Evolutionary conservation across 2,797 vertebrate species (phyloP).

Genomic region (Danionella dracula): DNA sequence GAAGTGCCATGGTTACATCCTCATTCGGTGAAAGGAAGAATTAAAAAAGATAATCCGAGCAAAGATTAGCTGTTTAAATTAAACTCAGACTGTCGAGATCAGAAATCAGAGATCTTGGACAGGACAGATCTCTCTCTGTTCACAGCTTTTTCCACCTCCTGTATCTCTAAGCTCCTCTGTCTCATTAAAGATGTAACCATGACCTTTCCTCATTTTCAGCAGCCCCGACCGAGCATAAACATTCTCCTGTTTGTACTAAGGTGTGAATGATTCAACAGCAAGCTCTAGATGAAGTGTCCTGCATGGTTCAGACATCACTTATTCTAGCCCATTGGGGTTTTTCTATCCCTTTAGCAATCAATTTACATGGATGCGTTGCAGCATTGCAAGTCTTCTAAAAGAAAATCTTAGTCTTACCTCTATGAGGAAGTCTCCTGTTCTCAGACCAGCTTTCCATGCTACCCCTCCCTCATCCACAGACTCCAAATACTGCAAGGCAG

Average conservation of each 20-base stretch:
- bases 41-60: not conserved
- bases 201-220: constrained; percentile 40
- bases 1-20: not conserved
- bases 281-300: constrained; percentile 6
- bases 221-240: constrained; percentile 35
- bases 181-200: constrained; percentile 49
- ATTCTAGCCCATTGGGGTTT: constrained; percentile 1
- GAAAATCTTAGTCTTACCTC: constrained; percentile 61
- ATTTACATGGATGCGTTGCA: too few relatives aligned
- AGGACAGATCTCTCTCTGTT: constrained; percentile 17
- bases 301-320: not conserved
- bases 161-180: constrained; percentile 9
- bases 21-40: not conserved
- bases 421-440: constrained; percentile 85
- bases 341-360: constrained; percentile 7
- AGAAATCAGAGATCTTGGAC: constrained; percentile 1
- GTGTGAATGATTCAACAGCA: constrained; percentile 20
- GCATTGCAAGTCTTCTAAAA: not conserved
- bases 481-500: constrained; percentile 85
- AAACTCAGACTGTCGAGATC: not conserved
- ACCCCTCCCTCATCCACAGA: constrained; percentile 87
- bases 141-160: constrained; percentile 10
- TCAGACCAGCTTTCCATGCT: constrained; percentile 82
- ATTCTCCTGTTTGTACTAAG: constrained; percentile 25
- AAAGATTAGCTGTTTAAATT: not conserved